These are phyloP conservation scores for Ophion slaviceki DNA, from an alignment of 2,888 invertebrate genomes.

Conservation along the genomic window DNA sequence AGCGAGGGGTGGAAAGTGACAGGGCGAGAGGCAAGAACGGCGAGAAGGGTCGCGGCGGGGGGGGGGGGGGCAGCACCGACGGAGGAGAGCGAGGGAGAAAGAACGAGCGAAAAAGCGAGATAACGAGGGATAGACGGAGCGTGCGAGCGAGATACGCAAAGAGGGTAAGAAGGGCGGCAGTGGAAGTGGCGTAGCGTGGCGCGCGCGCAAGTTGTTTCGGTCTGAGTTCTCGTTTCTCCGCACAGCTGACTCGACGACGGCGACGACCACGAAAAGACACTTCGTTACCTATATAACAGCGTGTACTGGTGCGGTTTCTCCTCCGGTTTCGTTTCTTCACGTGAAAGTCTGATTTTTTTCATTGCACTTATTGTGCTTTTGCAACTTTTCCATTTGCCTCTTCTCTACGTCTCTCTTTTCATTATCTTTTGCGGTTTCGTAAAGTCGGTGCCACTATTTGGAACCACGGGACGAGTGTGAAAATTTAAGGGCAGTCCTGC, in stretches of 20 bases:
- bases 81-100: background rate
- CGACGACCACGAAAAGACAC: conserved; percentile 40
- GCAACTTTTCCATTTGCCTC: background rate
- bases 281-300: conserved; percentile 59
- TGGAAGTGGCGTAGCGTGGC: conserved; percentile 54
- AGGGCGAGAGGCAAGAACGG: background rate
- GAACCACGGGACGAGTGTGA: background rate
- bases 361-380: background rate
- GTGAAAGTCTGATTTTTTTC: conserved; percentile 8
- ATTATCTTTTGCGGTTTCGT: background rate
- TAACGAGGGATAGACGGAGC: background rate
- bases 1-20: background rate
- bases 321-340: conserved; percentile 20
- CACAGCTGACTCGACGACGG: conserved; percentile 68
- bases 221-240: conserved; percentile 54
- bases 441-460: background rate
- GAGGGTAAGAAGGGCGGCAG: conserved; percentile 20
- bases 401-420: background rate
- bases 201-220: conserved; percentile 69
- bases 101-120: background rate
- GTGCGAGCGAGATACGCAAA: background rate
- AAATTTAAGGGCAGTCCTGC: conserved; percentile 5
- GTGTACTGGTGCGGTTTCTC: conserved; percentile 40
- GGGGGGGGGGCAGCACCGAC: background rate
- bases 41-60: background rate